These are phyloP conservation scores for Ips typographus DNA, from an alignment of 1,140 invertebrate genomes.

Conservation along the genomic window DNA sequence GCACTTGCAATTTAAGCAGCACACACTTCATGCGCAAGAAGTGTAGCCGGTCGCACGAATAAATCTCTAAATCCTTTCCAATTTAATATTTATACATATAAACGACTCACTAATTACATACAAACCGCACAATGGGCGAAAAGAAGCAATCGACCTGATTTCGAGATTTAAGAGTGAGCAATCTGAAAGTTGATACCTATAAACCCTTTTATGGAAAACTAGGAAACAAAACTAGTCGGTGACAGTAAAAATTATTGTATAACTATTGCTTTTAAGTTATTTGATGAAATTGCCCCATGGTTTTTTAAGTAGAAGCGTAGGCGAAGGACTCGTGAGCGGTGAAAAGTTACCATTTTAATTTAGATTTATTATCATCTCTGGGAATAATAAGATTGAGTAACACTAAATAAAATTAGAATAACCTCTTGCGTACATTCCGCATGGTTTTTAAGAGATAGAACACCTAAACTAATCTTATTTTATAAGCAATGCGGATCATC, in stretches of 20 bases:
- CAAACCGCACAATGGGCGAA: constrained; percentile 17
- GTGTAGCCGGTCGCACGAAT: neutral
- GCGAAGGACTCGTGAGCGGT: neutral
- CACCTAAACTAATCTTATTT: no score
- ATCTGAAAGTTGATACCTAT: constrained; percentile 30
- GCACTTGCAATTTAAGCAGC: neutral
- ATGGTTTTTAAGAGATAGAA: no score
- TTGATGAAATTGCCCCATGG: constrained; percentile 23
- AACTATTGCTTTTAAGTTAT: constrained; percentile 27
- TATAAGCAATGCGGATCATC: no score
- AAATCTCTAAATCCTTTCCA: constrained; percentile 5
- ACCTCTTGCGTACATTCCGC: no score
- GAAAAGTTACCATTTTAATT: neutral
- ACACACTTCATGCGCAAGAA: neutral
- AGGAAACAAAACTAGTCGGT: constrained; percentile 20
- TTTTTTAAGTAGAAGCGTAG: constrained; percentile 14
- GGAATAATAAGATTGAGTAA: constrained; percentile 2
- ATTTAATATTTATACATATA: constrained; percentile 7
- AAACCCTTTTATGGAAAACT: constrained; percentile 28
- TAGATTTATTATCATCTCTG: neutral
- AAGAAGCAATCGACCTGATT: constrained; percentile 18
- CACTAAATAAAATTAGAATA: neutral
- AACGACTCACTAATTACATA: constrained; percentile 6
- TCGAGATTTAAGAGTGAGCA: constrained; percentile 27
- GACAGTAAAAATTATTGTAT: constrained; percentile 31